phyloP scores from a whole-genome alignment of 2,797 vertebrate species.

The Clarias fuscus region DNA sequence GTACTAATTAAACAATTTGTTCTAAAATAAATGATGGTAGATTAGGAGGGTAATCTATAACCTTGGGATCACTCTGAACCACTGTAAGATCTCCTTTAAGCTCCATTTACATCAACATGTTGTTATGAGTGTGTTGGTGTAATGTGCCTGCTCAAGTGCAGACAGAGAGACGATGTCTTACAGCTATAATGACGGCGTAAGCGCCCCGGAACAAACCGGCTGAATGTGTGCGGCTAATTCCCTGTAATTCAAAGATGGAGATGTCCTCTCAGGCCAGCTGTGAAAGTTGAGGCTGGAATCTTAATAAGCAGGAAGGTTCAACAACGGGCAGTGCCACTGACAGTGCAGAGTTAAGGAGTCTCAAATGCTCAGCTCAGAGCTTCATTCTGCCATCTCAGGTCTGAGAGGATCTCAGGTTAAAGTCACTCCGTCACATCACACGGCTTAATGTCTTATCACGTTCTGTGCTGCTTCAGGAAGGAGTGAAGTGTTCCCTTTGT shows the following conservation, averaged over 20 bases:
- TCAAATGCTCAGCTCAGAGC: not conserved
- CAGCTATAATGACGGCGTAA: not conserved
- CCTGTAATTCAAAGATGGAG: constrained; percentile 48
- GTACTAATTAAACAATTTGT: too few relatives aligned
- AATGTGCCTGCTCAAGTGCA: too few relatives aligned
- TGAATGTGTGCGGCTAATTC: constrained; percentile 34
- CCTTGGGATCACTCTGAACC: too few relatives aligned
- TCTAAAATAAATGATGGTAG: too few relatives aligned
- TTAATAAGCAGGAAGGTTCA: constrained; percentile 45
- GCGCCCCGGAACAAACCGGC: constrained; percentile 4
- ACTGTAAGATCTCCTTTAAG: too few relatives aligned
- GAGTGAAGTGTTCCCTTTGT: not conserved
- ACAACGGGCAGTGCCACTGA: constrained; percentile 44
- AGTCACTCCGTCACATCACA: constrained; percentile 59
- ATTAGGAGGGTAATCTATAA: too few relatives aligned
- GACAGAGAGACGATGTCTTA: too few relatives aligned
- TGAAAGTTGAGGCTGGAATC: constrained; percentile 15
- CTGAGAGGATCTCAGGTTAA: constrained; percentile 47
- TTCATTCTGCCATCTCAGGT: constrained; percentile 44
- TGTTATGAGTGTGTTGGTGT: too few relatives aligned
- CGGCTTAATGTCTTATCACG: constrained; percentile 61
- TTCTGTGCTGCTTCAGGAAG: constrained; percentile 53
- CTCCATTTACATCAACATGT: too few relatives aligned
- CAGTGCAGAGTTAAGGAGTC: constrained; percentile 38
- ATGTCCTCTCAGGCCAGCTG: constrained; percentile 34